Conservation (phyloP, 2,888 invertebrate species). For the Anagyrus pseudococci region DNA sequence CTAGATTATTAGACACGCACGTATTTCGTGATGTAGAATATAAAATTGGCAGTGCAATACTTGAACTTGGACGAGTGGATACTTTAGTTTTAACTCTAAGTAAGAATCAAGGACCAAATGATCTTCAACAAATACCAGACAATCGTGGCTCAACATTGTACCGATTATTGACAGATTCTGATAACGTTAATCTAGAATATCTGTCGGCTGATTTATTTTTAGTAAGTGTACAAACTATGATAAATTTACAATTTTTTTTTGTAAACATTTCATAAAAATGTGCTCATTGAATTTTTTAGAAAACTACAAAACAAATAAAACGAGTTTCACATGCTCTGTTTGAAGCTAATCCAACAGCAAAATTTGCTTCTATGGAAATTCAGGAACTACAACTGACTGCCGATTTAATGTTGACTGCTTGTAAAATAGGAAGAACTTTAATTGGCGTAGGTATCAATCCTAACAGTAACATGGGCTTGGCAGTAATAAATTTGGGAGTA, state of each 20-base stretch:
- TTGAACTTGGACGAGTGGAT: slow-evolving; percentile 67
- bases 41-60: slow-evolving; percentile 63
- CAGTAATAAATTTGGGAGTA: slow-evolving; percentile 69
- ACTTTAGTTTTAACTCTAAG: slow-evolving; percentile 65
- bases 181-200: slow-evolving; percentile 67
- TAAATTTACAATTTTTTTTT: slow-evolving; percentile 12
- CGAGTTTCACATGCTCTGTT: slow-evolving; percentile 63
- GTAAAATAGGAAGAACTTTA: slow-evolving; percentile 66
- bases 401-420: slow-evolving; percentile 68
- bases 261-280: not conserved
- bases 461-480: slow-evolving; percentile 65
- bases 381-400: slow-evolving; percentile 68
- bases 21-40: slow-evolving; percentile 64
- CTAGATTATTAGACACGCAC: slow-evolving; percentile 65
- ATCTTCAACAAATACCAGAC: slow-evolving; percentile 65
- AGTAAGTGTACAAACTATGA: slow-evolving; percentile 51
- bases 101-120: slow-evolving; percentile 62
- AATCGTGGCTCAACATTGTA: slow-evolving; percentile 67
- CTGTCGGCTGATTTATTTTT: slow-evolving; percentile 67
- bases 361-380: slow-evolving; percentile 62
- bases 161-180: slow-evolving; percentile 68
- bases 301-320: slow-evolving; percentile 66
- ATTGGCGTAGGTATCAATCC: slow-evolving; percentile 67
- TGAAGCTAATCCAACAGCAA: slow-evolving; percentile 59
- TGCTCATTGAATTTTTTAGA: slow-evolving; percentile 57